phyloP scores from a whole-genome alignment of 92 coral and sea anemone species.

The Epizoanthus ramosus region DNA sequence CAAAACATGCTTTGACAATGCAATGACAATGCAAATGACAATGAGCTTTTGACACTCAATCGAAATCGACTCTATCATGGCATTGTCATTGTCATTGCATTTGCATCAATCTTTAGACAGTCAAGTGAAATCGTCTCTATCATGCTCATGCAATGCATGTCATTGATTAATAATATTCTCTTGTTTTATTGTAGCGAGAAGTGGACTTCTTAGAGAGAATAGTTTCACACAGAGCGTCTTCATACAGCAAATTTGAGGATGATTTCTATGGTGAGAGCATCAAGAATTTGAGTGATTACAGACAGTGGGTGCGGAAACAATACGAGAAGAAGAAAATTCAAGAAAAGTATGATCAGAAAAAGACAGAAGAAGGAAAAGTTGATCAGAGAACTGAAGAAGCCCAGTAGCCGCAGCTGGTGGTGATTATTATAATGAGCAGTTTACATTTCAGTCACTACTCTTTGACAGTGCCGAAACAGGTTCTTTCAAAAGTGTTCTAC shows the following conservation, averaged over 20 bases:
- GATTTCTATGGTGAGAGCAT: conserved; percentile 99
- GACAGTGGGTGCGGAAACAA: conserved; percentile 98
- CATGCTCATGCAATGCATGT: not conserved
- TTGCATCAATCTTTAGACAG: no score
- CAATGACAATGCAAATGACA: no score
- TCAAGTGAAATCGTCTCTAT: no score
- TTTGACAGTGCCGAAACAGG: no score
- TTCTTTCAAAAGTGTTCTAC: no score
- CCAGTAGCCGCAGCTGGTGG: no score
- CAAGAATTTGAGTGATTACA: conserved; percentile 92
- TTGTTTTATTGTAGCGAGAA: conserved; percentile 71
- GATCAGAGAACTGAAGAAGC: conserved; percentile 55
- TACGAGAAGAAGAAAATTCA: conserved; percentile 80
- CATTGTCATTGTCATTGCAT: no score
- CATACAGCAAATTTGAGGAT: conserved; percentile 97
- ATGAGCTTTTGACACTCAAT: no score
- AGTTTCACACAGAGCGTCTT: conserved; percentile 80
- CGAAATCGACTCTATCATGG: no score
- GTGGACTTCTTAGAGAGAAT: conserved; percentile 91
- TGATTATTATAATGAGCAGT: no score
- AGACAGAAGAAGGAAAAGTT: conserved; percentile 39
- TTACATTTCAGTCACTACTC: no score
- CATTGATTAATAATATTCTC: not conserved
- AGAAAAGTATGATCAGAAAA: conserved; percentile 80
- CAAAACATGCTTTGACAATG: no score